Base-by-base conservation (phyloP, 2,888 invertebrate species). In the Augochlorella aurata region DNA sequence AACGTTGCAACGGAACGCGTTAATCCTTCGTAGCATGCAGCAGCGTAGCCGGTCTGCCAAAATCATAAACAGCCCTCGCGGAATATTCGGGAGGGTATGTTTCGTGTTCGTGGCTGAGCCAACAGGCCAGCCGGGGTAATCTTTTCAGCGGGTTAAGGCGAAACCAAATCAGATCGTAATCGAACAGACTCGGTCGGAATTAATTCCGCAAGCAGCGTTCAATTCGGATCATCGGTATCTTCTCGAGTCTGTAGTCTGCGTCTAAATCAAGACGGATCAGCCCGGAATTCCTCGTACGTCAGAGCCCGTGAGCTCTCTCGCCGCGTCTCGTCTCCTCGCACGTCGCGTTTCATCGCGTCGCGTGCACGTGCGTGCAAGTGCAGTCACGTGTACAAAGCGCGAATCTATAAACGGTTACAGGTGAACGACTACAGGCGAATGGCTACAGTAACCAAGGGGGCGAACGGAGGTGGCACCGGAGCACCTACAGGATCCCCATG, bases 261-360 rank as follows among this genome's bases (percentile, higher is more conserved):
- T 82, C 82, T 82, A 82, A 82, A 81, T 82, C 82, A 82, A 82
- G 77, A 81, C 70, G 82, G 82, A 82, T 82, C 82, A 82, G 73
- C 65, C 69, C 73, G 73, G 79, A 75, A 83, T 44, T 83, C 79
- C 82, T 75, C 69, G 74, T 74, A 82, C 79, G 83, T 79, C 83
- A 73, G 77, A 61, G 67, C 29, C 72, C 21, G 50, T 68, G 82
- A n/a, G 70, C 44, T 44, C 24, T 52, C n/a, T 45, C 24, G 61
- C 24, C 29, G 24, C 16, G 47, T 66, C n/a, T n/a, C 10, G 21
- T 21, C 7, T 58, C 12, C 10, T 21, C 3, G 10, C 21, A 5
- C 21, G 21, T 14, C n/a, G n/a, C n/a, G n/a, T n/a, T n/a, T n/a
- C n/a, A n/a, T n/a, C 54, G 73, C 52, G 52, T 82, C 77, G 71